phyloP scores from a whole-genome alignment of 2,888 invertebrate genomes.

The Azorinus chamasolen region DNA sequence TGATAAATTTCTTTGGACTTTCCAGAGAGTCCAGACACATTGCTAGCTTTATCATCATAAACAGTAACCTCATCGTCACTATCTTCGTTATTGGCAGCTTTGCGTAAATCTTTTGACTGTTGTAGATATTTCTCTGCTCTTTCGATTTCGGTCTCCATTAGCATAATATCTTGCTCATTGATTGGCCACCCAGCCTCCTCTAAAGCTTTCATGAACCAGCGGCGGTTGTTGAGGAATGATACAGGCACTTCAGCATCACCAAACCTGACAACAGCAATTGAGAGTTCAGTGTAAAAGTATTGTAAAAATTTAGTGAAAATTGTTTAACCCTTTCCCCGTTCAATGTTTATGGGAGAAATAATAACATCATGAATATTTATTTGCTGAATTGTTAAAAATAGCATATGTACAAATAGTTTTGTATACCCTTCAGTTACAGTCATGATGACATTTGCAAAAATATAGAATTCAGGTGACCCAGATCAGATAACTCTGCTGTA shows the following conservation, averaged over 20 bases:
- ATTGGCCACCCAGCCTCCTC: slow-evolving; percentile 81
- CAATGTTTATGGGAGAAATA: no score
- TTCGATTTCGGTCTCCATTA: slow-evolving; percentile 83
- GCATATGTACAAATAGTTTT: no score
- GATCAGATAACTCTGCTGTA: no score
- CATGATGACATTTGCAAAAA: no score
- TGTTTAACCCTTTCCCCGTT: no score
- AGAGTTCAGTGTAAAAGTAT: no score
- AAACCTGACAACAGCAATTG: slow-evolving; percentile 63
- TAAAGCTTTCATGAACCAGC: slow-evolving; percentile 75
- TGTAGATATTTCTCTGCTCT: slow-evolving; percentile 79
- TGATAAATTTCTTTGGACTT: slow-evolving; percentile 56
- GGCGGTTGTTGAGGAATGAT: slow-evolving; percentile 77
- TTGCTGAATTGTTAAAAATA: no score
- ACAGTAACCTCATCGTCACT: slow-evolving; percentile 69
- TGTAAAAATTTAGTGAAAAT: no score
- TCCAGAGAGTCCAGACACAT: slow-evolving; percentile 67
- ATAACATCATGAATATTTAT: no score
- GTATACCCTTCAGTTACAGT: no score
- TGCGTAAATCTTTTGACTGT: slow-evolving; percentile 80
- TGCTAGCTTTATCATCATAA: slow-evolving; percentile 72
- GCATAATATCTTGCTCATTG: slow-evolving; percentile 76
- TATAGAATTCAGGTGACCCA: no score
- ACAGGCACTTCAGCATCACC: slow-evolving; percentile 71
- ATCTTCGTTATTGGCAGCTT: slow-evolving; percentile 55